Percentiles rank a stretch among this genome's conserved stretches.
Evolutionary conservation across 2,888 invertebrate species (phyloP).

Genomic region (Anthophora plumipes): DNA sequence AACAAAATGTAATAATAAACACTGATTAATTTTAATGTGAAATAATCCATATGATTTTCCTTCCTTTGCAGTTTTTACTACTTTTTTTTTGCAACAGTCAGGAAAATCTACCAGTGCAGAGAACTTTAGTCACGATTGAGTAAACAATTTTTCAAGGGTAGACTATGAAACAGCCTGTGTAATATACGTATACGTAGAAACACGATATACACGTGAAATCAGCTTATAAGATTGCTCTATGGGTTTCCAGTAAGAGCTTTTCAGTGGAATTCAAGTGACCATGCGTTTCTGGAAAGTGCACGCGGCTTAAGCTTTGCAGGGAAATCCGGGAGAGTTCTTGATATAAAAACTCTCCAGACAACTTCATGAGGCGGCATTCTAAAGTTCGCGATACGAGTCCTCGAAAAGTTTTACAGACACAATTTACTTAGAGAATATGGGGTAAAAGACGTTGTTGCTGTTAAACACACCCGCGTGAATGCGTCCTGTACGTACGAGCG

Average conservation of each 20-base stretch:
- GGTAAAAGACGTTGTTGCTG: slow-evolving; percentile 46
- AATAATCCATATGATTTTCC: no score
- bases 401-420: slow-evolving; percentile 69
- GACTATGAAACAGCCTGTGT: slow-evolving; percentile 8
- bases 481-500: neutral
- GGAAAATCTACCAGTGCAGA: no score
- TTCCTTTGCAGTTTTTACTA: no score
- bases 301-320: slow-evolving; percentile 54
- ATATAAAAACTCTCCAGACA: slow-evolving; percentile 70
- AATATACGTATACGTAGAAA: slow-evolving; percentile 46
- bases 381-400: slow-evolving; percentile 67
- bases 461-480: neutral
- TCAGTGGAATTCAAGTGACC: slow-evolving; percentile 62
- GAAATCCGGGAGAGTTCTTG: slow-evolving; percentile 66
- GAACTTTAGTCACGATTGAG: no score
- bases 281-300: slow-evolving; percentile 52
- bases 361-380: slow-evolving; percentile 67
- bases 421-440: slow-evolving; percentile 67
- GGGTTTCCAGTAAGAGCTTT: slow-evolving; percentile 63
- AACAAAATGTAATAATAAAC: no score
- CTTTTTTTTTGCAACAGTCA: no score
- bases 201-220: slow-evolving; percentile 38
- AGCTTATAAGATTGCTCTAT: slow-evolving; percentile 54
- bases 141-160: neutral
- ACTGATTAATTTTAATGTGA: no score